Percentiles rank a stretch among this genome's conserved stretches.
Evolutionary conservation across 2,888 invertebrate genomes (phyloP).

Genomic region (Strigamia crassipes): DNA sequence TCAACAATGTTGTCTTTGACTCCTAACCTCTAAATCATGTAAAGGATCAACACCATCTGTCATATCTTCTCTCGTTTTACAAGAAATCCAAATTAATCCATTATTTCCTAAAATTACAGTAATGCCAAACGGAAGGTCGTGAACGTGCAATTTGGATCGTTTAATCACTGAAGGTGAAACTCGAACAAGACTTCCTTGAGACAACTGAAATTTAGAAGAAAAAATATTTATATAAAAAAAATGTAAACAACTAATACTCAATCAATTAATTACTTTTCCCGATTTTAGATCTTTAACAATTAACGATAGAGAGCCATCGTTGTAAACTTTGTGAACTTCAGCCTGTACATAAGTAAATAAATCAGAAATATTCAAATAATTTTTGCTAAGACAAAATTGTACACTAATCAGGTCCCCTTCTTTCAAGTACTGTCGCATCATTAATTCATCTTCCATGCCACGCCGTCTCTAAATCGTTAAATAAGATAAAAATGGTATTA

Average conservation of each 20-base stretch:
- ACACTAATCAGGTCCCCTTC: constrained; percentile 96
- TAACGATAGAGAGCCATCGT: constrained; percentile 88
- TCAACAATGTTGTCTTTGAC: too few species aligned
- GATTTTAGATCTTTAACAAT: constrained; percentile 96
- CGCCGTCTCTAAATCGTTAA: constrained; percentile 70
- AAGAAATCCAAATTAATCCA: constrained; percentile 93
- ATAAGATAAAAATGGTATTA: too few species aligned
- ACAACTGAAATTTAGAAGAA: constrained; percentile 66
- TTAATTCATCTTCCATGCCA: constrained; percentile 94
- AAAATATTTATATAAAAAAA: constrained; percentile 48
- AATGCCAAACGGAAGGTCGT: constrained; percentile 87
- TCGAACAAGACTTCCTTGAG: constrained; percentile 85
- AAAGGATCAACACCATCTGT: constrained; percentile 63
- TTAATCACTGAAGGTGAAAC: constrained; percentile 91
- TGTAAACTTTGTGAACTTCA: constrained; percentile 90
- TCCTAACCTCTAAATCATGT: neutral
- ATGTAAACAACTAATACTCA: constrained; percentile 63
- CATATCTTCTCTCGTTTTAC: constrained; percentile 66
- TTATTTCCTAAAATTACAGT: constrained; percentile 94
- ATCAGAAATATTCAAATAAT: neutral
- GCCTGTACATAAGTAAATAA: constrained; percentile 62
- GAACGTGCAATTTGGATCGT: constrained; percentile 93
- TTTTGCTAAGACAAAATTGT: constrained; percentile 32
- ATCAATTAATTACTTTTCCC: too few species aligned
- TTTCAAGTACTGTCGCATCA: constrained; percentile 92